These are phyloP conservation scores for Palythoa heliodiscus DNA, from an alignment of 92 coral and sea anemone genomes.

Conservation along the genomic window DNA sequence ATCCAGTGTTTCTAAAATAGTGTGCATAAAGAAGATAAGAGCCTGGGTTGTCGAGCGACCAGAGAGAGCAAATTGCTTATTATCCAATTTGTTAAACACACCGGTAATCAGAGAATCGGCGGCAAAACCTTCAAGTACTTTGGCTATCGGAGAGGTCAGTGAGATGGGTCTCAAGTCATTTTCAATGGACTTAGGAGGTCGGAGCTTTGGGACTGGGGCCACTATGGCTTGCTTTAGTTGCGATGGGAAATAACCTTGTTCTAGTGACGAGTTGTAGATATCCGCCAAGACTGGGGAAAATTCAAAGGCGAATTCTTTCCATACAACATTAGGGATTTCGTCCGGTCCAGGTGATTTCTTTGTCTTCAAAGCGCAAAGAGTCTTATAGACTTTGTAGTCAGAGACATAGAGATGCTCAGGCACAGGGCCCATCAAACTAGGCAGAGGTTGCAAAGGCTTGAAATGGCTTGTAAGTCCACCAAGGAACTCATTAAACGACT, in stretches of 20 bases:
- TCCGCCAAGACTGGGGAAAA: conserved; percentile 50
- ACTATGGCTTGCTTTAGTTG: conserved; percentile 55
- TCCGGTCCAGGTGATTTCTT: conserved; percentile 59
- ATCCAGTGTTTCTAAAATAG: conserved; percentile 30
- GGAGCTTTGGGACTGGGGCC: conserved; percentile 50
- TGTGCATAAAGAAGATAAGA: no score
- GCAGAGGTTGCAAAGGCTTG: conserved; percentile 15
- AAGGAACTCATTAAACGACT: conserved; percentile 42
- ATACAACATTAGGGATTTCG: conserved; percentile 44
- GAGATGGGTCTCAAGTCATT: conserved; percentile 51
- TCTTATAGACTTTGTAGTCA: conserved; percentile 38
- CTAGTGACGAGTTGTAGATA: conserved; percentile 56
- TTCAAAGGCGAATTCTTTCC: conserved; percentile 36
- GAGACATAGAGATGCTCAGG: conserved; percentile 29
- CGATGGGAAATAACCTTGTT: conserved; percentile 50
- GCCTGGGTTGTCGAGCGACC: conserved; percentile 47
- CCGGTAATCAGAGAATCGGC: conserved; percentile 22
- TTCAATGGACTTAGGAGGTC: conserved; percentile 44
- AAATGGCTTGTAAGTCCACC: conserved; percentile 38
- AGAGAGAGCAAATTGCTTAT: conserved; percentile 19
- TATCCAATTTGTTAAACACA: conserved; percentile 33
- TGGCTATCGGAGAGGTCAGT: conserved; percentile 32
- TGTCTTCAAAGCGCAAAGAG: conserved; percentile 41
- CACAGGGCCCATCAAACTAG: conserved; percentile 38
- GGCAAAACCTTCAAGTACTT: conserved; percentile 33